phyloP scores from a whole-genome alignment of 30 jellyfish, hydroid and myxozoan species.

The Hydractinia echinata region DNA sequence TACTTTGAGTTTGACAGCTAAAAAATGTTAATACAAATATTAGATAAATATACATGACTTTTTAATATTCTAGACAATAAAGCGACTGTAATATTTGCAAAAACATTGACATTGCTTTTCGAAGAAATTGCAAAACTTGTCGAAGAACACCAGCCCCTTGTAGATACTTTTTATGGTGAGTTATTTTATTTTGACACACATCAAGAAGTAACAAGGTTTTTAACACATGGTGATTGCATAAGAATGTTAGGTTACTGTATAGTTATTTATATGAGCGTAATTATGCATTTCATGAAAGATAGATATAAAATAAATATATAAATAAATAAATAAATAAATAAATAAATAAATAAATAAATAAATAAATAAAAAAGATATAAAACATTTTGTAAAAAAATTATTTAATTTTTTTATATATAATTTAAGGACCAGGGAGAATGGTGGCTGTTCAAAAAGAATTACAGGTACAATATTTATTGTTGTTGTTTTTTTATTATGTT shows the following conservation, averaged over 20 bases:
- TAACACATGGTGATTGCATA: no score
- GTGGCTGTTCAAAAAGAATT: slow-evolving; percentile 46
- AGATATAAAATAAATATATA: no score
- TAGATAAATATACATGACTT: not conserved
- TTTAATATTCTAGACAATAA: slow-evolving; percentile 40
- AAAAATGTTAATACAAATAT: not conserved
- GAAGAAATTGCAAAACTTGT: slow-evolving; percentile 78
- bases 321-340: no score
- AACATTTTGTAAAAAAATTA: not conserved
- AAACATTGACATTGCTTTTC: slow-evolving; percentile 70
- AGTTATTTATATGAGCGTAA: not conserved
- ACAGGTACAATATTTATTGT: slow-evolving; percentile 42
- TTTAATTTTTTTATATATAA: not conserved
- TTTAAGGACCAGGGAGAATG: slow-evolving; percentile 90
- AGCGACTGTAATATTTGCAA: slow-evolving; percentile 78
- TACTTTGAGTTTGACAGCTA: not conserved
- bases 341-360: no score
- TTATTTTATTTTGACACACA: not conserved
- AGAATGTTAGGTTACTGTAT: not conserved
- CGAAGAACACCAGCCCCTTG: slow-evolving; percentile 86
- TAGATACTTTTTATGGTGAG: slow-evolving; percentile 77
- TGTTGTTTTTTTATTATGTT: not conserved
- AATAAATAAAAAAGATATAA: no score
- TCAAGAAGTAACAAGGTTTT: no score
- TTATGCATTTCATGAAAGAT: not conserved